Evolutionary conservation across 2,888 invertebrate species (phyloP).

Genomic region (Cyclophora punctaria): DNA sequence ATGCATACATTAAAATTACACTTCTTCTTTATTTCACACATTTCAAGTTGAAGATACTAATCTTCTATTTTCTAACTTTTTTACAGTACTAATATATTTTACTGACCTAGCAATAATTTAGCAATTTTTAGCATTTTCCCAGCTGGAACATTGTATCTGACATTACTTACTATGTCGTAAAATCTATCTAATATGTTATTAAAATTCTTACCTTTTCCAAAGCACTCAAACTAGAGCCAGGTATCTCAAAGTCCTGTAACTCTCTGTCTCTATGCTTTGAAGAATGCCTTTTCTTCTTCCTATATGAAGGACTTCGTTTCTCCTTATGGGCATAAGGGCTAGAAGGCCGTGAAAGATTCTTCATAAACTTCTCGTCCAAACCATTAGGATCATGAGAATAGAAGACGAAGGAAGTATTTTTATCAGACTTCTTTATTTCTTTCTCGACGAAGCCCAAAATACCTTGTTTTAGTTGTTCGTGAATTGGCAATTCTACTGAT

Average conservation of each 20-base stretch:
- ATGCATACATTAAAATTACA: no score
- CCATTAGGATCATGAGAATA: slow-evolving; percentile 69
- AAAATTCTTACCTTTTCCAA: slow-evolving; percentile 54
- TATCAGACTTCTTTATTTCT: slow-evolving; percentile 68
- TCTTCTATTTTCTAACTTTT: no score
- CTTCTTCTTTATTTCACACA: no score
- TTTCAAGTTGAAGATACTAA: no score
- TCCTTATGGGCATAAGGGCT: slow-evolving; percentile 70
- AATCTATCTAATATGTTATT: not conserved
- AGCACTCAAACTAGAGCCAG: slow-evolving; percentile 69
- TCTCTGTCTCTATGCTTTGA: slow-evolving; percentile 63
- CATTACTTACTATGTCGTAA: slow-evolving; percentile 4
- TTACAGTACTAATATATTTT: no score
- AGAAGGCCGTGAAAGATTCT: slow-evolving; percentile 58
- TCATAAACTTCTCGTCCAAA: slow-evolving; percentile 64
- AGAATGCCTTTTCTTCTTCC: slow-evolving; percentile 65
- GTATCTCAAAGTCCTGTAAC: slow-evolving; percentile 67
- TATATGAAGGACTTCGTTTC: slow-evolving; percentile 64
- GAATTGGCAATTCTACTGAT: slow-evolving; percentile 76
- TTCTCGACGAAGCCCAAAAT: slow-evolving; percentile 70
- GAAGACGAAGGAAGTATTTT: slow-evolving; percentile 66
- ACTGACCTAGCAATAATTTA: no score
- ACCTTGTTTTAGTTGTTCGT: slow-evolving; percentile 71
- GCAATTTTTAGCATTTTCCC: no score
- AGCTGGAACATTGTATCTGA: no score